Percentiles rank a stretch among this genome's conserved stretches.
phyloP scores from a whole-genome alignment of 2,888 invertebrate species.

The Nezara viridula region DNA sequence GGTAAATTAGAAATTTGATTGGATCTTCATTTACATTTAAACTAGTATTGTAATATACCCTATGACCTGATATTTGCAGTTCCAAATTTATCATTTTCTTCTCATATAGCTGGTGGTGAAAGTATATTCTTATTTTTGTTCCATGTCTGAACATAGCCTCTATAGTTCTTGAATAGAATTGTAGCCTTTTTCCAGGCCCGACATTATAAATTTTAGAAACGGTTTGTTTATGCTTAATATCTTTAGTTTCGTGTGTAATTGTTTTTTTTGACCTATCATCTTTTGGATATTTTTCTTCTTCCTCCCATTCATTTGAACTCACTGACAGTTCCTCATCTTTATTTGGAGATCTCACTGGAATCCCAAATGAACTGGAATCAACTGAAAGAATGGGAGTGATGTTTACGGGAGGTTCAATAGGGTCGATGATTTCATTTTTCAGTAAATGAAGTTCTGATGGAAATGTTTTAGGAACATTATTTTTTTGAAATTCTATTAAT shows the following conservation, averaged over 20 bases:
- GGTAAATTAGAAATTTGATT: not conserved
- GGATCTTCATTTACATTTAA: conserved; percentile 34
- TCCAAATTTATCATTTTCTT: conserved; percentile 46
- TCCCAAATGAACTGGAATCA: not conserved
- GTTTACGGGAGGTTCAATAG: not conserved
- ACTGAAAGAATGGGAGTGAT: not conserved
- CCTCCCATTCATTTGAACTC: not conserved
- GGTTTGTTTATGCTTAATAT: conserved; percentile 14
- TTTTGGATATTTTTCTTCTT: not conserved
- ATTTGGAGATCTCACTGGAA: not conserved
- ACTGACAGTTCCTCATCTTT: conserved; percentile 20
- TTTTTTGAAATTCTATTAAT: not conserved
- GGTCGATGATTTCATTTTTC: conserved; percentile 29
- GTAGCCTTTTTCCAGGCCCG: conserved; percentile 36
- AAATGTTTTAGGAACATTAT: not conserved
- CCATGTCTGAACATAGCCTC: conserved; percentile 53
- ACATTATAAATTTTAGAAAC: conserved; percentile 51
- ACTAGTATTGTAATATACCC: conserved; percentile 49
- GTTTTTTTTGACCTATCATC: not conserved
- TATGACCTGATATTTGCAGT: conserved; percentile 11
- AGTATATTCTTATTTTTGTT: conserved; percentile 46
- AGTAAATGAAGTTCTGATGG: conserved; percentile 14
- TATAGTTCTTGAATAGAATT: conserved; percentile 45
- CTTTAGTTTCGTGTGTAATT: not conserved
- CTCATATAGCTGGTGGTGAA: conserved; percentile 45